Percentiles rank a stretch among this genome's conserved stretches.
Evolutionary conservation across 1,140 invertebrate species (phyloP).

Genomic region (Galendromus occidentalis): DNA sequence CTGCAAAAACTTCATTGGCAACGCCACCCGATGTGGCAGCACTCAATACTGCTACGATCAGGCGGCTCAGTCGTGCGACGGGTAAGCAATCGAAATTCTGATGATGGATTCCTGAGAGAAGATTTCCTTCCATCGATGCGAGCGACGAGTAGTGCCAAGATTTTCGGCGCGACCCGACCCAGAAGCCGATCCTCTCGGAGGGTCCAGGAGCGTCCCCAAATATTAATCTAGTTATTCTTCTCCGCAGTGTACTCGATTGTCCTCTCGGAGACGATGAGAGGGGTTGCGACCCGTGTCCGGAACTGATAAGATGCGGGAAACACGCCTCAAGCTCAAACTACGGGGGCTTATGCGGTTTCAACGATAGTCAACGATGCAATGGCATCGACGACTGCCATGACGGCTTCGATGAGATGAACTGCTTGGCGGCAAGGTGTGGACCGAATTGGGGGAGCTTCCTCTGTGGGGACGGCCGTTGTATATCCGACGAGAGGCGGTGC

Average conservation of each 20-base stretch:
- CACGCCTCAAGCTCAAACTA: background rate
- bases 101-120: too few species aligned
- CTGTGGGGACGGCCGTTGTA: constrained; percentile 29
- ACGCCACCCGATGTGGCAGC: constrained; percentile 28
- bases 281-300: constrained; percentile 36
- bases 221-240: too few species aligned
- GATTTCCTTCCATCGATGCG: too few species aligned
- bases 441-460: constrained; percentile 29
- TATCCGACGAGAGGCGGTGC: constrained; percentile 30
- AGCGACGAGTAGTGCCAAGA: too few species aligned
- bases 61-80: constrained; percentile 18
- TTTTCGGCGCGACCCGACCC: too few species aligned
- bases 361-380: constrained; percentile 26
- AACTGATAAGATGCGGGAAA: constrained; percentile 22
- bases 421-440: constrained; percentile 25
- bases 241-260: constrained; percentile 59
- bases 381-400: constrained; percentile 26
- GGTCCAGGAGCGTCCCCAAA: too few species aligned
- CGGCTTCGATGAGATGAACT: constrained; percentile 28
- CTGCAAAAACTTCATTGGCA: constrained; percentile 46
- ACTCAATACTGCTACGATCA: constrained; percentile 18
- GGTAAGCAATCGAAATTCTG: constrained; percentile 42
- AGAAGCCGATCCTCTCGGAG: too few species aligned
- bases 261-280: constrained; percentile 64
- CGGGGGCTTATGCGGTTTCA: constrained; percentile 24